These are phyloP conservation scores for Micrasema minimum DNA, from an alignment of 1,140 invertebrate species.

Conservation along the genomic window DNA sequence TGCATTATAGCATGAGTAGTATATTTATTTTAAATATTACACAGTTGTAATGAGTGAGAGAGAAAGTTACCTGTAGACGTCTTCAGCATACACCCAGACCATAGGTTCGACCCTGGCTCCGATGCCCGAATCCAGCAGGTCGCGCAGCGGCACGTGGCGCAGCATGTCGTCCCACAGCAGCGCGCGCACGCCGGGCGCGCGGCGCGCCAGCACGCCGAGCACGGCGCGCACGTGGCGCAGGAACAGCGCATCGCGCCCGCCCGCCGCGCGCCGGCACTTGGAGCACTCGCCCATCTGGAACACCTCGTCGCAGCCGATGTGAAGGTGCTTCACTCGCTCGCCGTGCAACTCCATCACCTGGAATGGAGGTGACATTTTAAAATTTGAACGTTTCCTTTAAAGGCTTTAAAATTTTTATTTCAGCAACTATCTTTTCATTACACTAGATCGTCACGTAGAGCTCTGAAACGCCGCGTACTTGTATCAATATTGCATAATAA, in stretches of 20 bases:
- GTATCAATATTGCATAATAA: too few relatives aligned
- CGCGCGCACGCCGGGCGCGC: slow-evolving; percentile 73
- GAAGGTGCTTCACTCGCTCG: slow-evolving; percentile 70
- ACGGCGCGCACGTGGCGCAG: slow-evolving; percentile 77
- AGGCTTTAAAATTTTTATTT: too few relatives aligned
- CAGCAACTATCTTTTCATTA: too few relatives aligned
- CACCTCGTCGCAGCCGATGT: slow-evolving; percentile 82
- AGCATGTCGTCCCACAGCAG: slow-evolving; percentile 96
- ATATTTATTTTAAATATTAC: too few relatives aligned
- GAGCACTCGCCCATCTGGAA: slow-evolving; percentile 83
- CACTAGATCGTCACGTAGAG: too few relatives aligned
- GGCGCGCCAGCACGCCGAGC: slow-evolving; percentile 70
- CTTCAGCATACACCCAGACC: slow-evolving; percentile 81
- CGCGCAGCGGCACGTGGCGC: slow-evolving; percentile 74
- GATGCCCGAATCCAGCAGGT: slow-evolving; percentile 75
- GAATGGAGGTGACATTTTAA: neutral
- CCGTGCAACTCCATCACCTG: slow-evolving; percentile 49
- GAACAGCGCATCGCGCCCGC: slow-evolving; percentile 70
- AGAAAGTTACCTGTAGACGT: slow-evolving; percentile 66
- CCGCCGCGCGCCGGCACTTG: slow-evolving; percentile 68
- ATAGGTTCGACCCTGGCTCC: slow-evolving; percentile 84
- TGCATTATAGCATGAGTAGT: too few relatives aligned
- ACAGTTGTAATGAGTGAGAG: too few relatives aligned
- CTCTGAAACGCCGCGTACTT: too few relatives aligned
- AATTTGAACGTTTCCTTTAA: neutral